Evolutionary conservation across 2,888 invertebrate genomes (phyloP).

Genomic region (Diarsia mendica): DNA sequence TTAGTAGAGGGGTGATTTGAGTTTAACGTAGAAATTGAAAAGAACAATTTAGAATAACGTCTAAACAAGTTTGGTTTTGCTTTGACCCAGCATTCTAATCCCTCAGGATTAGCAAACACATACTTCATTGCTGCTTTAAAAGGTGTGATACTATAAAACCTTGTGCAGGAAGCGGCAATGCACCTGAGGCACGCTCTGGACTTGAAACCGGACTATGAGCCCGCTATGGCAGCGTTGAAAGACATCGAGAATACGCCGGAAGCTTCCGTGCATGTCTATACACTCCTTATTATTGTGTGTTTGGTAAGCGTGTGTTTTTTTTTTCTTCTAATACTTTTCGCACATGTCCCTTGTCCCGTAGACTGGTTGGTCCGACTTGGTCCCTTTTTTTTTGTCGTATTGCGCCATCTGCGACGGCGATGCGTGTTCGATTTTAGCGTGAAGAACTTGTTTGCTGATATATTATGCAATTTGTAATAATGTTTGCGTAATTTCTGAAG

Average conservation of each 20-base stretch:
- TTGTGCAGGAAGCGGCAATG: constrained; percentile 93
- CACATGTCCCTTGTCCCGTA: constrained; percentile 23
- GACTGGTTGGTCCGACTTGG: not conserved
- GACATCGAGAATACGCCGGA: constrained; percentile 96
- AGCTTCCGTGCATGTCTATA: constrained; percentile 95
- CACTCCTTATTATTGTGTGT: constrained; percentile 96
- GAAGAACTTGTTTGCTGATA: not conserved
- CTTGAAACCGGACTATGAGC: constrained; percentile 95
- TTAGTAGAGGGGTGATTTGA: constrained; percentile 6
- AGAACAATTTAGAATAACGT: not conserved
- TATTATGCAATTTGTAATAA: not conserved
- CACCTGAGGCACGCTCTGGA: constrained; percentile 96
- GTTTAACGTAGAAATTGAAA: constrained; percentile 27
- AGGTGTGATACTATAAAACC: constrained; percentile 58
- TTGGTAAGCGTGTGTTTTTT: constrained; percentile 90
- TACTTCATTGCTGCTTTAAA: constrained; percentile 61
- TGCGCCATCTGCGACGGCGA: constrained; percentile 18
- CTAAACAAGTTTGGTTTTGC: constrained; percentile 39
- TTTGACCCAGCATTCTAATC: constrained; percentile 41
- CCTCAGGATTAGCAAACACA: constrained; percentile 48
- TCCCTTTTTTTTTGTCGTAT: constrained; percentile 24
- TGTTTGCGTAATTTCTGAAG: not conserved
- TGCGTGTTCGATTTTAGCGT: not conserved
- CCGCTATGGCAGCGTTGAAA: constrained; percentile 94
- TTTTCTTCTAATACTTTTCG: constrained; percentile 22